phyloP scores from a whole-genome alignment of 2,888 invertebrate genomes.

The Tholera decimalis region DNA sequence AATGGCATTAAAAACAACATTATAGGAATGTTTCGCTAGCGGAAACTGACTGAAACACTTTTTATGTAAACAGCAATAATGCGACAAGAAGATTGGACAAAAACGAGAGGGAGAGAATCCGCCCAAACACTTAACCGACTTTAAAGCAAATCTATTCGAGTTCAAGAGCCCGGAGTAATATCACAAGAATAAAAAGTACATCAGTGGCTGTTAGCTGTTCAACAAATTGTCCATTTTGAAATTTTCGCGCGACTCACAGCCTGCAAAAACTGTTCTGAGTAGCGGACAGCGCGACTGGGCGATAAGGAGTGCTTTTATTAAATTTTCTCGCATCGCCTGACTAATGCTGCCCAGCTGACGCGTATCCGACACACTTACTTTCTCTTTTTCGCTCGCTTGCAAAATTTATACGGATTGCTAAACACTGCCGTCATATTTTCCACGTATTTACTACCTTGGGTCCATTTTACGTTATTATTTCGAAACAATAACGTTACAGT shows the following conservation, averaged over 20 bases:
- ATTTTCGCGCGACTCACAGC: conserved; percentile 57
- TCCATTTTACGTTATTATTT: conserved; percentile 45
- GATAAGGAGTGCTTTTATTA: conserved; percentile 88
- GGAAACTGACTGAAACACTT: conserved; percentile 24
- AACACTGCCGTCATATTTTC: conserved; percentile 69
- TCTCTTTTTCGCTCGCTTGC: conserved; percentile 80
- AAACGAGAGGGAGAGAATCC: conserved; percentile 42
- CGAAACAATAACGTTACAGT: conserved; percentile 31
- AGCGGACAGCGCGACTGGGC: conserved; percentile 74
- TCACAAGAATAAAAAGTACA: conserved; percentile 57
- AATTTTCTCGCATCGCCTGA: conserved; percentile 89
- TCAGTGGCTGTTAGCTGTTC: conserved; percentile 52
- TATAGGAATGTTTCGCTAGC: conserved; percentile 19
- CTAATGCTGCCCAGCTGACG: conserved; percentile 90
- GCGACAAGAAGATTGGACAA: conserved; percentile 15
- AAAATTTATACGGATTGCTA: conserved; percentile 76
- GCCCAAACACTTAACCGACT: conserved; percentile 57
- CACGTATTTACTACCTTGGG: conserved; percentile 57
- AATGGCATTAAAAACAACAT: conserved; percentile 32
- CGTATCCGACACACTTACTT: conserved; percentile 81
- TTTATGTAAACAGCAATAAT: conserved; percentile 38
- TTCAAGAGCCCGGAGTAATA: conserved; percentile 52
- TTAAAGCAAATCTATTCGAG: conserved; percentile 60
- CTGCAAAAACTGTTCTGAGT: conserved; percentile 64
- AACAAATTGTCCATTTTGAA: conserved; percentile 62